Evolutionary conservation across 2,888 invertebrate genomes (phyloP), one percentile per base, ranked within the genome.

Genomic region (Agapostemon virescens): DNA sequence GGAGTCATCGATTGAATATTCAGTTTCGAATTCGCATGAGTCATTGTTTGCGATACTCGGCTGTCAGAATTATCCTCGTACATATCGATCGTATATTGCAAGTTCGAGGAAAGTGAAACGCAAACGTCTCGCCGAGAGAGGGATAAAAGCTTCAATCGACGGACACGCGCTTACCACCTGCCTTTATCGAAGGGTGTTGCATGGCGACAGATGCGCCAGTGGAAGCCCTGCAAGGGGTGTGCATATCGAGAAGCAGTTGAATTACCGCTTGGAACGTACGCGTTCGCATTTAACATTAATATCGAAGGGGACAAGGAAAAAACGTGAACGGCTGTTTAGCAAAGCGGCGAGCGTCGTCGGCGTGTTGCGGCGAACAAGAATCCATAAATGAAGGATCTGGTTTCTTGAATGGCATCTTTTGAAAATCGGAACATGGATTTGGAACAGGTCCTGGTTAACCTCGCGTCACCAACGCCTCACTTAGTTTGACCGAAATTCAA

Each of bases 221-320:
- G 90, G 90, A 91, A 91, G 88, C 88, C 88, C 80, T 85, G 82
- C 84, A 88, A 88, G 84, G 81, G 86, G 79, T 81, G 77, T 72
- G 75, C 72, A 42, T 72, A 83, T 82, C 69, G 74, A 40, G 77
- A 74, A 69, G 40, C 80, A 77, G 78, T 78, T 75, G 81, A 82
- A 86, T 83, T 87, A 74, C 74, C 64, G 77, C 69, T 49, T 55
- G 81, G 76, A 79, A 80, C 83, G 79, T 79, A 84, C 74, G 49
- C 79, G 76, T 45, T 33, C 45, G 72, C 26, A 78, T 69, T 81
- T 78, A 74, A n/a, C 70, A 38, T n/a, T 26, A 72, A 74, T 73
- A 69, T 73, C 45, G 66, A 40, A 4, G n/a, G 40, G n/a, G 42
- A 9, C 2, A 2, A 3, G 26, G 38, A 71, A 68, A 73, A 58